Evolutionary conservation across 1,140 invertebrate species (phyloP).

Genomic region (Caenorhabditis inopinata): DNA sequence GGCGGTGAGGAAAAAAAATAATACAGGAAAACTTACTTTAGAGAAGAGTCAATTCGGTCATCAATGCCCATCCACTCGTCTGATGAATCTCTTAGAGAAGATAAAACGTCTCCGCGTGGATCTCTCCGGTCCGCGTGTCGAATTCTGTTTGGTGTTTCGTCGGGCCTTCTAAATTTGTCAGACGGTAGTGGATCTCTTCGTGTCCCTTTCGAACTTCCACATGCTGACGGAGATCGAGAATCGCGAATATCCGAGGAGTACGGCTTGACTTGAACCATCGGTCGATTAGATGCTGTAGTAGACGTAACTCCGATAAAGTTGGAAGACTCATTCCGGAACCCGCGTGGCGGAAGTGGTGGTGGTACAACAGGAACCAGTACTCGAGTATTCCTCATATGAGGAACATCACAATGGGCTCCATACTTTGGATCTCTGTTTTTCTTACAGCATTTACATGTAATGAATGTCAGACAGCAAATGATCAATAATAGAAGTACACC

Average conservation of each 20-base stretch:
- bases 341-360: slow-evolving; percentile 49
- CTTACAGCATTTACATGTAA: slow-evolving; percentile 12
- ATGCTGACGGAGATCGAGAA: slow-evolving; percentile 3
- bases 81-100: slow-evolving; percentile 18
- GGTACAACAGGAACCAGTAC: background rate
- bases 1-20: background rate
- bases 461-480: background rate
- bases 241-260: slow-evolving; percentile 26
- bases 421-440: slow-evolving; percentile 35
- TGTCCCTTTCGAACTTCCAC: slow-evolving; percentile 3
- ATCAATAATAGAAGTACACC: background rate
- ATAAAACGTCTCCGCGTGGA: background rate
- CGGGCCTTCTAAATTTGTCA: background rate
- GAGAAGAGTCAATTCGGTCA: slow-evolving; percentile 25
- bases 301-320: background rate
- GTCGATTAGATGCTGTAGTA: background rate
- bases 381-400: slow-evolving; percentile 36
- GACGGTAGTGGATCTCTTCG: slow-evolving; percentile 5
- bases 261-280: slow-evolving; percentile 33
- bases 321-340: slow-evolving; percentile 19
- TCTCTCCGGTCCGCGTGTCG: background rate
- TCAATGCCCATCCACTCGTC: slow-evolving; percentile 39
- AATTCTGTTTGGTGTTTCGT: background rate
- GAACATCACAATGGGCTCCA: slow-evolving; percentile 39
- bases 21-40: background rate